These are phyloP conservation scores for Rhamnusium bicolor DNA, from an alignment of 2,888 invertebrate species.

Conservation along the genomic window DNA sequence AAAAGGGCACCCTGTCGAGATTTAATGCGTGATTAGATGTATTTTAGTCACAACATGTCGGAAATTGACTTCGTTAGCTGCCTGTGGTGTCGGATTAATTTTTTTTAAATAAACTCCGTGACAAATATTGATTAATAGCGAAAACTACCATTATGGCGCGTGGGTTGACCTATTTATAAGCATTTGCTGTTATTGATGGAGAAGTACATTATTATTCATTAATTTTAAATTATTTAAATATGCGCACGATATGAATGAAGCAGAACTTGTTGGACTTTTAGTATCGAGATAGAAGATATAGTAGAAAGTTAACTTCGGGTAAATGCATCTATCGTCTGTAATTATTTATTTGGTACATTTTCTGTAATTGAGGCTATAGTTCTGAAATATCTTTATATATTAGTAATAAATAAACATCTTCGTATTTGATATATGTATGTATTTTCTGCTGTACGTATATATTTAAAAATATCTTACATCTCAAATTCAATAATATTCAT, in stretches of 20 bases:
- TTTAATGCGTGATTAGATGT: slow-evolving; percentile 47
- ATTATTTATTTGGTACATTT: neutral
- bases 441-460: too few species aligned
- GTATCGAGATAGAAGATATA: neutral
- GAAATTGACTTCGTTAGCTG: slow-evolving; percentile 54
- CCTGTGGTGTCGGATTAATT: slow-evolving; percentile 50
- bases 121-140: slow-evolving; percentile 54
- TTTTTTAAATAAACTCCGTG: slow-evolving; percentile 45
- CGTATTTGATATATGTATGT: too few species aligned
- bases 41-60: slow-evolving; percentile 49
- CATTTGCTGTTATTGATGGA: slow-evolving; percentile 15
- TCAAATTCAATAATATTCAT: too few species aligned
- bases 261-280: neutral
- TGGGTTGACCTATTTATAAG: slow-evolving; percentile 19
- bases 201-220: neutral
- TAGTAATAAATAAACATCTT: too few species aligned
- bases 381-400: too few species aligned
- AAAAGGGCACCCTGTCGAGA: slow-evolving; percentile 47
- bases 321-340: neutral
- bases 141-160: slow-evolving; percentile 28
- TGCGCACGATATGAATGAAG: neutral
- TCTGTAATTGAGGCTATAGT: too few species aligned
- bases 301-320: neutral
- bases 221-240: slow-evolving; percentile 2
- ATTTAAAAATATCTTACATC: too few species aligned